A percentile compares a stretch with the other conserved stretches of the same genome.
Evolutionary conservation across 2,888 invertebrate species (phyloP).

Genomic region (Drosophila sordidapex): DNA sequence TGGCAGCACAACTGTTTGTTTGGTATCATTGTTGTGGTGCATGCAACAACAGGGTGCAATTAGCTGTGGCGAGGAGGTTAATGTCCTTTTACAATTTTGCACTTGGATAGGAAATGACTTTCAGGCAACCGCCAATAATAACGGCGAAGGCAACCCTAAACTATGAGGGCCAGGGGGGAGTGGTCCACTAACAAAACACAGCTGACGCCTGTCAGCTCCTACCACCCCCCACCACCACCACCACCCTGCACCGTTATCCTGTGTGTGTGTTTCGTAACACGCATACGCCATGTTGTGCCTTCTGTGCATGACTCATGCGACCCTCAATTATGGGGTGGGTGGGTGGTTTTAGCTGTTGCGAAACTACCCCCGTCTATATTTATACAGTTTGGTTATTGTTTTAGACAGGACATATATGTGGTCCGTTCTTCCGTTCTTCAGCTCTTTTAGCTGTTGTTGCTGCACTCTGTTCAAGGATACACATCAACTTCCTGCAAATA

Average conservation of each 20-base stretch:
- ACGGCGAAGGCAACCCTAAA: constrained; percentile 14
- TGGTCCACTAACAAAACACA: constrained; percentile 2
- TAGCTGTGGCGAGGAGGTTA: constrained; percentile 53
- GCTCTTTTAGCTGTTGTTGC: background rate
- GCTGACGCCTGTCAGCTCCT: constrained; percentile 35
- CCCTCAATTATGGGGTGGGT: constrained; percentile 9
- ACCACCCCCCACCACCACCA: constrained; percentile 11
- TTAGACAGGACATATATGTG: constrained; percentile 21
- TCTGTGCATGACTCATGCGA: constrained; percentile 56
- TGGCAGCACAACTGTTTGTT: background rate
- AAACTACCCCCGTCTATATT: constrained; percentile 53
- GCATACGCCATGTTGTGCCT: constrained; percentile 60
- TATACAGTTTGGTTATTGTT: constrained; percentile 44
- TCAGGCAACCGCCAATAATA: constrained; percentile 54
- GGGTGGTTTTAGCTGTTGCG: constrained; percentile 18
- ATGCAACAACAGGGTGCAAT: constrained; percentile 36
- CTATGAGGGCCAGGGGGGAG: background rate
- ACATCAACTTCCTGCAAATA: constrained; percentile 29
- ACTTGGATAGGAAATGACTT: constrained; percentile 61
- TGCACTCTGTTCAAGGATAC: constrained; percentile 36
- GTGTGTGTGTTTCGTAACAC: constrained; percentile 28
- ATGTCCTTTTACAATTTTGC: constrained; percentile 55
- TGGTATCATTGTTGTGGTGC: background rate
- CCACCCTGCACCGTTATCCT: no score
- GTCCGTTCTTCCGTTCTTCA: background rate